phyloP scores from a whole-genome alignment of 2,888 invertebrate species.

The Bruchidius siliquastri region DNA sequence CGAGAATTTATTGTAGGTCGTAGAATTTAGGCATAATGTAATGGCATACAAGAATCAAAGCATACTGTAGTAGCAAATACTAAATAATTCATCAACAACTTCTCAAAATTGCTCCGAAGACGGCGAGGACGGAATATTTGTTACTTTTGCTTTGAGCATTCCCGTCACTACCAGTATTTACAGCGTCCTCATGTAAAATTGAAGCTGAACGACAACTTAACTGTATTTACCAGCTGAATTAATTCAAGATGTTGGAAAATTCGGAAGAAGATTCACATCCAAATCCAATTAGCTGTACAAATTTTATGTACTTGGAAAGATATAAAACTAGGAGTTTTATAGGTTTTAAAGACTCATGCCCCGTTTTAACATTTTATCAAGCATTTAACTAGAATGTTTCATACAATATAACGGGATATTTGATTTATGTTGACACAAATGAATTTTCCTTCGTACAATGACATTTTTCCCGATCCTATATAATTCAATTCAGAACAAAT shows the following conservation, averaged over 20 bases:
- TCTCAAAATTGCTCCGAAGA: too few relatives aligned
- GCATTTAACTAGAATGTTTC: not conserved
- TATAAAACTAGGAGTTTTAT: not conserved
- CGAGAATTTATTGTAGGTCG: too few relatives aligned
- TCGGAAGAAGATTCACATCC: not conserved
- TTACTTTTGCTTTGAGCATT: not conserved
- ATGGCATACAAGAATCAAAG: too few relatives aligned
- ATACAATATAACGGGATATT: not conserved
- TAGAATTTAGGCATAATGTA: too few relatives aligned
- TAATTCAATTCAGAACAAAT: too few relatives aligned
- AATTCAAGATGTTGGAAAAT: not conserved
- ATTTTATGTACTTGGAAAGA: not conserved
- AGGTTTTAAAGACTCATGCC: not conserved
- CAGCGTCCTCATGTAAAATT: not conserved
- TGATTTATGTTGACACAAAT: too few relatives aligned
- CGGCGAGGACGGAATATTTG: not conserved
- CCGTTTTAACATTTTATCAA: not conserved
- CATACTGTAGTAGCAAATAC: too few relatives aligned
- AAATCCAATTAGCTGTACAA: not conserved
- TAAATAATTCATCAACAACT: too few relatives aligned
- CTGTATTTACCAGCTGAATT: not conserved
- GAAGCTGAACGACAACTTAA: not conserved
- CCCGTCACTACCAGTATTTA: not conserved
- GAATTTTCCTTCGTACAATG: too few relatives aligned
- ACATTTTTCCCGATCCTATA: too few relatives aligned